Evolutionary conservation across 2,888 invertebrate genomes (phyloP).

Genomic region (Pachydiplax longipennis): DNA sequence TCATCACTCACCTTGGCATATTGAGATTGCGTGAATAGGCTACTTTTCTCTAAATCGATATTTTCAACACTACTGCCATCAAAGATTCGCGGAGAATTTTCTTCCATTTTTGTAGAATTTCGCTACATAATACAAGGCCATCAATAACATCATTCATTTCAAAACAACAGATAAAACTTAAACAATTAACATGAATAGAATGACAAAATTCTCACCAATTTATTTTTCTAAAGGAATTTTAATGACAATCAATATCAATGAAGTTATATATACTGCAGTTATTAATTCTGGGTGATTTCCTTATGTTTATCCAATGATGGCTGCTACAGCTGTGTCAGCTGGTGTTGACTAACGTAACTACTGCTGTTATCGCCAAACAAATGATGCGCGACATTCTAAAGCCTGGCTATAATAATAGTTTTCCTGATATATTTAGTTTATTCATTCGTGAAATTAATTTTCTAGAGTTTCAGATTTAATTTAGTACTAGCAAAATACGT

Average conservation of each 20-base stretch:
- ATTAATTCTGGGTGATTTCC: neutral
- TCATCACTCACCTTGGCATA: constrained; percentile 16
- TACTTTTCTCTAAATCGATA: neutral
- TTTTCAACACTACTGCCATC: neutral
- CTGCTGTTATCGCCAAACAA: neutral
- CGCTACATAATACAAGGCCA: neutral
- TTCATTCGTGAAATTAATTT: no score
- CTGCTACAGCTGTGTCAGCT: neutral
- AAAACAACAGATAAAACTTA: neutral
- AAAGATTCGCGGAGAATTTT: neutral
- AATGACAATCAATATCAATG: neutral
- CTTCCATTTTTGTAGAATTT: neutral
- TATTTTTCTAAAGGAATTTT: neutral
- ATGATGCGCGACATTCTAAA: neutral
- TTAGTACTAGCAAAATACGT: no score
- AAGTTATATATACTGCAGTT: neutral
- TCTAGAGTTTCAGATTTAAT: no score
- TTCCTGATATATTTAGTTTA: no score
- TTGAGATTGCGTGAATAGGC: constrained; percentile 1
- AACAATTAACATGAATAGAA: neutral
- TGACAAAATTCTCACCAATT: neutral
- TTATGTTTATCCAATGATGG: neutral
- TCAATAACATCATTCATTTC: neutral
- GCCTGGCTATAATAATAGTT: no score
- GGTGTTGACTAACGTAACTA: neutral